Evolutionary conservation across 2,888 invertebrate species (phyloP), one percentile per base, ranked within the genome.

Genomic region (Harpalus rubripes): DNA sequence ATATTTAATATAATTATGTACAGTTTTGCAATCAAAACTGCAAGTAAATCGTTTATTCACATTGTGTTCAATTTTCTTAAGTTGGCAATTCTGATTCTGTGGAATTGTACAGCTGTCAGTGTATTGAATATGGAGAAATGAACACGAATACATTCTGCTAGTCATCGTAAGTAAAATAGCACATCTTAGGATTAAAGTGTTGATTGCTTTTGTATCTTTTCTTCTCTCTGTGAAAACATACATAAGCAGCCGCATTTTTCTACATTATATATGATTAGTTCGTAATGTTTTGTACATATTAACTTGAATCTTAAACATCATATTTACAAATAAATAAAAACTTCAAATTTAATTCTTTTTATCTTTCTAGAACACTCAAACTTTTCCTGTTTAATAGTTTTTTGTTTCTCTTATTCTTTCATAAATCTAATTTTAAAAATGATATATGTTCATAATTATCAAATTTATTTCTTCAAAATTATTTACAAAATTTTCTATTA

Each of bases 211-310:
- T 87, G 88, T 87, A 87, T 87, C 87, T 86, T 88, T 68, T 68
- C 68, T 85, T 87, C 84, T 86, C 84, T 87, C 86, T 89, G 88
- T 88, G 89, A 88, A 88, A 87, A 79, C 32, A 84, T 85, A 72
- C 72, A 44, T 58, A 59, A 72, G 80, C 59, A 63, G 7, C 59
- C 65, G 41, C 85, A 85, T 85, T 85, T 84, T 85, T 84, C 78
- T 85, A 90, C 90, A 89, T 89, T 90, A 90, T 87, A 72, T 74
- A 86, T 85, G 78, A 87, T 85, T 81, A 81, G 87, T 88, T 88
- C 86, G 89, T 89, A 90, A 89, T 89, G 89, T 91, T 91, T 91
- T 91, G 91, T 91, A 91, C 90, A 91, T 91, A 91, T 88, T 89
- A 88, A 89, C 89, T 89, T 90, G 89, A 90, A 89, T 89, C 89